These are phyloP conservation scores for Isaurus tuberculatus DNA, from an alignment of 92 coral and sea anemone genomes.

Conservation along the genomic window DNA sequence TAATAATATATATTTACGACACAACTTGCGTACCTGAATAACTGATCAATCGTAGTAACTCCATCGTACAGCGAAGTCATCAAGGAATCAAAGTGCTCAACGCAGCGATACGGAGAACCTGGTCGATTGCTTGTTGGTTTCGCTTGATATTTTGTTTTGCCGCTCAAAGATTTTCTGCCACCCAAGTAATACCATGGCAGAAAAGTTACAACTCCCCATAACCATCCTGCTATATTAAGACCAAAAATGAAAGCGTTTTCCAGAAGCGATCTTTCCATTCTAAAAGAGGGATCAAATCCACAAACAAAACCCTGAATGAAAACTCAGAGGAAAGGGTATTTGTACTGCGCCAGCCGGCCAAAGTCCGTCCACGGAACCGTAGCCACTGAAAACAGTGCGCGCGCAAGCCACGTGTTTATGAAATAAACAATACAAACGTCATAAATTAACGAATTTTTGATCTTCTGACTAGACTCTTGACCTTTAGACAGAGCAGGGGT, in stretches of 20 bases:
- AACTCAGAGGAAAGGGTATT: slow-evolving; percentile 14
- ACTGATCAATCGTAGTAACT: slow-evolving; percentile 92
- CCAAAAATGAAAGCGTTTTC: slow-evolving; percentile 90
- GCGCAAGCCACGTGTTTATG: slow-evolving; percentile 49
- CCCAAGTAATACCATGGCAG: slow-evolving; percentile 91
- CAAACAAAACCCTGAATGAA: slow-evolving; percentile 2
- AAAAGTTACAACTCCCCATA: slow-evolving; percentile 94
- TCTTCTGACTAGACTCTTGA: not conserved
- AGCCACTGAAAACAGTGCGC: not conserved
- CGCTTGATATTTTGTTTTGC: slow-evolving; percentile 81
- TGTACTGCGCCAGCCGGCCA: slow-evolving; percentile 26
- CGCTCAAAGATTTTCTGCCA: slow-evolving; percentile 80
- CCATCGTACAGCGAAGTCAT: slow-evolving; percentile 85
- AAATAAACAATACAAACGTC: slow-evolving; percentile 14
- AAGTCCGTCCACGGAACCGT: slow-evolving; percentile 31
- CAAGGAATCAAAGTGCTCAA: slow-evolving; percentile 87
- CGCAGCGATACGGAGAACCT: slow-evolving; percentile 87
- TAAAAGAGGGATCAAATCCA: slow-evolving; percentile 1
- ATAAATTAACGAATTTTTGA: not conserved
- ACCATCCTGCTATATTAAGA: slow-evolving; percentile 90
- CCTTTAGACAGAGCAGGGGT: not conserved
- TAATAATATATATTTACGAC: too few relatives aligned
- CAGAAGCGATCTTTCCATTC: slow-evolving; percentile 86
- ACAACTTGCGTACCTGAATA: slow-evolving; percentile 72
- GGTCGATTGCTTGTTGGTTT: slow-evolving; percentile 81